Evolutionary conservation across 2,888 invertebrate genomes (phyloP).

Genomic region (Taenaris catops): DNA sequence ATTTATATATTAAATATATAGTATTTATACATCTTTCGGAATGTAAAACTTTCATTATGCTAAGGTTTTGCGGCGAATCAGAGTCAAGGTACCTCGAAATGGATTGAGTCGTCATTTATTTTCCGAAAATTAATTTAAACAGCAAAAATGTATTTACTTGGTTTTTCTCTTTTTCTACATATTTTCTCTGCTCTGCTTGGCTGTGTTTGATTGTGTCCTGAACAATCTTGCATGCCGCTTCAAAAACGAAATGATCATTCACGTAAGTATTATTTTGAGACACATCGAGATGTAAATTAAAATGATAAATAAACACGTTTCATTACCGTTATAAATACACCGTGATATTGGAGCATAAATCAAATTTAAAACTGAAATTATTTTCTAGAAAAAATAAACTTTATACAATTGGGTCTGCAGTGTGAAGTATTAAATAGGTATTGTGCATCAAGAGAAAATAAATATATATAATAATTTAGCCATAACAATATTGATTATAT

Average conservation of each 20-base stretch:
- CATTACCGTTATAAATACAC: constrained; percentile 31
- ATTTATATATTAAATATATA: not conserved
- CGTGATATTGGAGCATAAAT: no score
- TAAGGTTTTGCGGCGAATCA: not conserved
- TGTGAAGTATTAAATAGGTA: constrained; percentile 27
- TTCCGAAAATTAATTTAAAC: constrained; percentile 73
- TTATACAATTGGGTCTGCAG: constrained; percentile 25
- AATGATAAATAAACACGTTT: constrained; percentile 29
- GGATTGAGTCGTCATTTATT: constrained; percentile 72
- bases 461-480: constrained; percentile 10
- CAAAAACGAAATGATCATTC: constrained; percentile 85
- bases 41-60: not conserved
- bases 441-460: constrained; percentile 28
- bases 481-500: constrained; percentile 29
- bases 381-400: constrained; percentile 16
- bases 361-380: constrained; percentile 13
- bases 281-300: constrained; percentile 59
- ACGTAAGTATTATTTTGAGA: constrained; percentile 86
- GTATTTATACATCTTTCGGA: not conserved
- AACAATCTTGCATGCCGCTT: constrained; percentile 89
- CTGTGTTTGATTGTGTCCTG: constrained; percentile 91
- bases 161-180: constrained; percentile 87
- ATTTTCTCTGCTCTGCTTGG: constrained; percentile 91
- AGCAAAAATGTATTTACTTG: constrained; percentile 84
- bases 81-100: constrained; percentile 70